Base-by-base conservation (phyloP, 2,113 vertebrate species). In the Actenoides lindsayi region DNA sequence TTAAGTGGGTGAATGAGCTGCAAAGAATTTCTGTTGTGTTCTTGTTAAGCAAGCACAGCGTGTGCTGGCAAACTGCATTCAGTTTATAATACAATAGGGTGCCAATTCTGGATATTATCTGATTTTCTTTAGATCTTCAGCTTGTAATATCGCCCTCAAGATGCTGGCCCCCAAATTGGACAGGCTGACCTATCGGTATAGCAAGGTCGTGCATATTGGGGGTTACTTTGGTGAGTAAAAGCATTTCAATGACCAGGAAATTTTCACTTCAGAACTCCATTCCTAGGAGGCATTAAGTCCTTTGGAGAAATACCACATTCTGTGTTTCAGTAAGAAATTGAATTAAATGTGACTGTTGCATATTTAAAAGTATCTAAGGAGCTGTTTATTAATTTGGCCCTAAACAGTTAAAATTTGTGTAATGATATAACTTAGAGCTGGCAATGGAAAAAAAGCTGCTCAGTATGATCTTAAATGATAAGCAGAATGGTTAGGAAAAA, bases 91-190 rank as follows among this genome's bases (percentile, higher is more conserved):
- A 65, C 28, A 23, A 37, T 4, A 19, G 42, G 31, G 8, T 56
- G 11, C 15, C n/a, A 42, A 42, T 83, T 89, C 67, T 79, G 12
- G 23, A 20, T 87, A 4, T 28, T 56, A 56, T 6, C 48, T 83
- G 28, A 27, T 92, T 93, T 24, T 48, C 87, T 97, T 90, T 95
- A 99, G 99, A 92, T 98, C 98, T 94, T 96, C 98, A 41, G 98
- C 98, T 90, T 98, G 98, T 93, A 98, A 98, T 25, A 90, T 99
- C 3, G 99, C 98, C 76, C 69, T 99, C 44, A 98, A 98, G 86
- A 90, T 99, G 71, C 68, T 99, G 95, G 96, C 96, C 68, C 95
- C 97, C 76, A 98, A 89, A 51, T 1, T 98, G 90, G 98, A 98
- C 67, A 97, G 94, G 78, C 93, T 98, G 93, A 98, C 93, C 92